Percentiles rank a stretch among this genome's conserved stretches.
Conservation (phyloP, 2,888 invertebrate species). For the Lepidocyrtinus sp. region DNA sequence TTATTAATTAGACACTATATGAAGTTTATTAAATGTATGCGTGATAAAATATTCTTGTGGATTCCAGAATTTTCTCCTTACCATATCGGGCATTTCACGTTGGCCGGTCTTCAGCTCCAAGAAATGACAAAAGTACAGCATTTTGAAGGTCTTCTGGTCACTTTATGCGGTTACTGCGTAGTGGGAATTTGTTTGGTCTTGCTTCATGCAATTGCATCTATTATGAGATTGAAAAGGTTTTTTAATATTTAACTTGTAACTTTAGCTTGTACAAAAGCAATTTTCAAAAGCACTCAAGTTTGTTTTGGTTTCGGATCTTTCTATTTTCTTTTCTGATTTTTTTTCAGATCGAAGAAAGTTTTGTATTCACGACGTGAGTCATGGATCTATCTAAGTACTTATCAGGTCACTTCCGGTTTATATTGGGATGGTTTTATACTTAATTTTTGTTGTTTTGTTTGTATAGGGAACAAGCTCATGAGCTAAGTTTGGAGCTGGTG, state of each 20-base stretch:
- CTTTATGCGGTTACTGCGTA: slow-evolving; percentile 93
- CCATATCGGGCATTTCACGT: slow-evolving; percentile 90
- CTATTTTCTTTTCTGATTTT: neutral
- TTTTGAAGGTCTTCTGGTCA: slow-evolving; percentile 94
- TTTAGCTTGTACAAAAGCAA: slow-evolving; percentile 16
- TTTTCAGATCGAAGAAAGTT: slow-evolving; percentile 82
- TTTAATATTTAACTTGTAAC: no score
- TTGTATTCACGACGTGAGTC: slow-evolving; percentile 76
- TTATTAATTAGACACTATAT: no score
- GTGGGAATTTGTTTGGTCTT: slow-evolving; percentile 87
- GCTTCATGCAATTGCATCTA: slow-evolving; percentile 86
- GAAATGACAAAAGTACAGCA: slow-evolving; percentile 83
- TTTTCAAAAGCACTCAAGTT: neutral
- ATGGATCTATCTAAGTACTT: neutral
- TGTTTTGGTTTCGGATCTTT: neutral
- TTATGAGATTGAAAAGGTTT: slow-evolving; percentile 81
- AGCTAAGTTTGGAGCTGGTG: slow-evolving; percentile 92
- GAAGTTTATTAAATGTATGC: no score
- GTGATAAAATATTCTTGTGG: no score
- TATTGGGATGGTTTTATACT: slow-evolving; percentile 3
- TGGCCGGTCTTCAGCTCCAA: slow-evolving; percentile 81
- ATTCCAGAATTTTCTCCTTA: slow-evolving; percentile 95
- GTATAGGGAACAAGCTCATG: slow-evolving; percentile 80
- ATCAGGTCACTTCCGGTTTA: neutral
- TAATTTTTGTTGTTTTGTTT: slow-evolving; percentile 22